Conservation (phyloP, 1,140 invertebrate genomes). For the Drosophila sucinea region DNA sequence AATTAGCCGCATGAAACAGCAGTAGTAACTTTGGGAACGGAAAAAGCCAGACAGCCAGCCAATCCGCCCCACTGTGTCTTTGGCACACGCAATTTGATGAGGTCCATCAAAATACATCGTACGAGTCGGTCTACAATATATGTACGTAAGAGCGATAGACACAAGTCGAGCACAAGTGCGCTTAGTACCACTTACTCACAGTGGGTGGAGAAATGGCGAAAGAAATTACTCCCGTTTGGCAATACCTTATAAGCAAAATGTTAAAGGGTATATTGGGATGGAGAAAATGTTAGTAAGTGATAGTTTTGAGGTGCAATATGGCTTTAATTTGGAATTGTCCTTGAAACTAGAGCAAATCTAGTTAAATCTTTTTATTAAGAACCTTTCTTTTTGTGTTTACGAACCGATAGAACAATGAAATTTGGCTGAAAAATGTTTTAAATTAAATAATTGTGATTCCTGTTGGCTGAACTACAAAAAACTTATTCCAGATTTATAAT, state of each 20-base stretch:
- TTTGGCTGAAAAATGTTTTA: too few species aligned
- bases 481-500: too few species aligned
- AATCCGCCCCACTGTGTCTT: slow-evolving; percentile 20
- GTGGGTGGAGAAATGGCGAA: slow-evolving; percentile 2
- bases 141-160: slow-evolving; percentile 6
- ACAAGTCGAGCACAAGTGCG: slow-evolving; percentile 14
- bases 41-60: slow-evolving; percentile 15
- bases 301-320: too few species aligned
- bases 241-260: background rate
- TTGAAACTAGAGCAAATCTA: too few species aligned
- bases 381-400: too few species aligned
- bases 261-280: background rate
- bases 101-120: slow-evolving; percentile 3
- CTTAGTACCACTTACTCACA: background rate
- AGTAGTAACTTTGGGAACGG: slow-evolving; percentile 62
- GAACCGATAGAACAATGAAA: too few species aligned
- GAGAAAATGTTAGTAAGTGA: background rate
- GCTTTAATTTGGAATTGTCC: too few species aligned
- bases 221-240: background rate
- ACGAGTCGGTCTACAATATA: too few species aligned
- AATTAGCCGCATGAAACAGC: slow-evolving; percentile 72
- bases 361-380: too few species aligned
- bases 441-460: too few species aligned
- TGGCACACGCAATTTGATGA: slow-evolving; percentile 65
- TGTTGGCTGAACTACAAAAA: too few species aligned